A percentile compares a stretch with the other conserved stretches of the same genome.
phyloP scores from a whole-genome alignment of 2,888 invertebrate genomes.

The Papilio protenor region DNA sequence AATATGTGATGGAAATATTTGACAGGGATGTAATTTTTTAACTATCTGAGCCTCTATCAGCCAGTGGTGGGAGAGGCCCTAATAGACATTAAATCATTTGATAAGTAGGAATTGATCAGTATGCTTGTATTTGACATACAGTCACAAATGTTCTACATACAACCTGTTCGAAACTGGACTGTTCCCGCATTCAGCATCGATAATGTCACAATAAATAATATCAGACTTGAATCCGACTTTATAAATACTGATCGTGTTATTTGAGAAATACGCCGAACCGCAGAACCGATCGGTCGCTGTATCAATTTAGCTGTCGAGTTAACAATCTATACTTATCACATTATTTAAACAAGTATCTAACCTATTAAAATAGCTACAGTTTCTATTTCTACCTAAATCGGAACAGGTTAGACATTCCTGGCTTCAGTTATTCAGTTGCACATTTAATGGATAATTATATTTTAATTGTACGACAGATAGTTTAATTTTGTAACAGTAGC shows the following conservation, averaged over 20 bases:
- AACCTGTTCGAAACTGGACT: conserved; percentile 30
- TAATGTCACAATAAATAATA: conserved; percentile 26
- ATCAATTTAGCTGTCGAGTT: conserved; percentile 43
- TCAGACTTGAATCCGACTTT: conserved; percentile 28
- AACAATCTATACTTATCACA: conserved; percentile 40
- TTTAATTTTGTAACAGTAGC: conserved; percentile 20
- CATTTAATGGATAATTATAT: conserved; percentile 27
- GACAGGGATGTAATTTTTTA: too few relatives aligned
- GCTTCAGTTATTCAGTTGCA: neutral
- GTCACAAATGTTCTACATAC: conserved; percentile 3
- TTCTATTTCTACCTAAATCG: conserved; percentile 31
- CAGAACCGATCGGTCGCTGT: conserved; percentile 18
- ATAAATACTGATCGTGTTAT: conserved; percentile 29
- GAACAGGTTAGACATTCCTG: conserved; percentile 33
- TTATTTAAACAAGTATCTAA: conserved; percentile 35
- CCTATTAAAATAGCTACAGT: conserved; percentile 36
- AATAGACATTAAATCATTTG: neutral
- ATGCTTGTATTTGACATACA: neutral
- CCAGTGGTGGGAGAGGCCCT: too few relatives aligned
- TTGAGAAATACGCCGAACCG: conserved; percentile 26
- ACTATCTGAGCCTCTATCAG: too few relatives aligned
- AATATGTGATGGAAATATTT: too few relatives aligned
- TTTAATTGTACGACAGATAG: conserved; percentile 28
- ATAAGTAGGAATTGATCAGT: neutral
- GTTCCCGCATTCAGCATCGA: conserved; percentile 12